Evolutionary conservation across 2,113 vertebrate genomes (phyloP), one percentile per base, ranked within the genome.

Genomic region (Notarius lentiginosus): DNA sequence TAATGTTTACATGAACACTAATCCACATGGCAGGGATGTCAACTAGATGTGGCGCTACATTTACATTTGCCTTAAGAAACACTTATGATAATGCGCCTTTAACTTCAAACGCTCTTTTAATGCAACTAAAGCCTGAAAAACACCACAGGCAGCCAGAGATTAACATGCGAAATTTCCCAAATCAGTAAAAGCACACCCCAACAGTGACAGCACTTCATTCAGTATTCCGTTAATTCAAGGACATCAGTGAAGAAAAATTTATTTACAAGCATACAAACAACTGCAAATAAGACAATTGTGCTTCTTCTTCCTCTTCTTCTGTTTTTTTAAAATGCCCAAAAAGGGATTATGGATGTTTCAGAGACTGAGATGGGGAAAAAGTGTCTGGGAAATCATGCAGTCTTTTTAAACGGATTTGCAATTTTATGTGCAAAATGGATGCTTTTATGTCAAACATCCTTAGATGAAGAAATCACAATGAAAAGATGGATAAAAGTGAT

Each of bases 211-310:
- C n/a, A 66, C 61, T 61, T 56, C 30, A 66, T 60, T 72, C 53
- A 82, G 41, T 53, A 60, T 11, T 58, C 20, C 24, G 83, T 89
- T 89, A 86, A 79, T 88, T 86, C 58, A 87, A 76, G 79, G 75
- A 89, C 85, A 66, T 84, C 60, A 18, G 68, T 82, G 63, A 68
- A 73, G 56, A 70, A 84, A 79, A 84, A 58, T 22, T 14, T 9
- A 53, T 84, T 89, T 82, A 79, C 85, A 89, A 82, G 84, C 72
- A 34, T 87, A 79, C 72, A 81, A 61, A 58, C 56, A 60, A 24
- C 83, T 49, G 55, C 58, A 60, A 86, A 85, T 82, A 82, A 85
- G 27, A 84, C n/a, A 76, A 88, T 73, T 72, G 83, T 58, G 84
- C 61, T 86, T 75, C 11, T 53, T 41, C 41, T 41, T 41, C 41